phyloP scores from a whole-genome alignment of 2,888 invertebrate species.

The Callinectes sapidus region DNA sequence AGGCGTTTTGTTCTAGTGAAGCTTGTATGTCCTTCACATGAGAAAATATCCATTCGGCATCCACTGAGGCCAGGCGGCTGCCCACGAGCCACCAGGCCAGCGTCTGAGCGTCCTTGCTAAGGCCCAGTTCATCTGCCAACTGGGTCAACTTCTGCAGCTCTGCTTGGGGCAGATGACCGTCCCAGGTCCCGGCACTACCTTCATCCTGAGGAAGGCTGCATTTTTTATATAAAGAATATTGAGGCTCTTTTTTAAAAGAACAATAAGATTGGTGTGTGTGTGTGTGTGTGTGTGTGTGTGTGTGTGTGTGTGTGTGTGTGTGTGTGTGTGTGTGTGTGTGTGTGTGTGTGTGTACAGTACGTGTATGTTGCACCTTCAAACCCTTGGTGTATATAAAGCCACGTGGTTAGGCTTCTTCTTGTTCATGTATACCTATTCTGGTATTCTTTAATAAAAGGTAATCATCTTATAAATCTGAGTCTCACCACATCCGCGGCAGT shows the following conservation, averaged over 20 bases:
- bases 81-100: slow-evolving; percentile 52
- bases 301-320: not conserved
- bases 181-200: not conserved
- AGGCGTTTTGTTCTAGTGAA: not conserved
- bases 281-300: not conserved
- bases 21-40: slow-evolving; percentile 42
- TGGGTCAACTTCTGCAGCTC: slow-evolving; percentile 22
- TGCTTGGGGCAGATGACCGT: not conserved
- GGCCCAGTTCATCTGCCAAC: slow-evolving; percentile 4
- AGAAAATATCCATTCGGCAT: slow-evolving; percentile 28
- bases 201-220: not conserved
- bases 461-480: not conserved
- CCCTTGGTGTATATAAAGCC: too few relatives aligned
- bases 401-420: not conserved
- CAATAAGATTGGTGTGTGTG: not conserved
- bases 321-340: too few relatives aligned
- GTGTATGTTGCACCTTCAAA: not conserved
- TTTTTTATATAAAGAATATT: not conserved
- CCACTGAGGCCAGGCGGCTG: slow-evolving; percentile 38
- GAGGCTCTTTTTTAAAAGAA: not conserved
- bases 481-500: slow-evolving; percentile 28
- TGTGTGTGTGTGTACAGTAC: not conserved
- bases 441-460: not conserved
- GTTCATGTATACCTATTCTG: not conserved
- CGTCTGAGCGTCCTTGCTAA: slow-evolving; percentile 26